Base-by-base conservation (phyloP, 2,888 invertebrate genomes). In the Priocnemis perturbator region DNA sequence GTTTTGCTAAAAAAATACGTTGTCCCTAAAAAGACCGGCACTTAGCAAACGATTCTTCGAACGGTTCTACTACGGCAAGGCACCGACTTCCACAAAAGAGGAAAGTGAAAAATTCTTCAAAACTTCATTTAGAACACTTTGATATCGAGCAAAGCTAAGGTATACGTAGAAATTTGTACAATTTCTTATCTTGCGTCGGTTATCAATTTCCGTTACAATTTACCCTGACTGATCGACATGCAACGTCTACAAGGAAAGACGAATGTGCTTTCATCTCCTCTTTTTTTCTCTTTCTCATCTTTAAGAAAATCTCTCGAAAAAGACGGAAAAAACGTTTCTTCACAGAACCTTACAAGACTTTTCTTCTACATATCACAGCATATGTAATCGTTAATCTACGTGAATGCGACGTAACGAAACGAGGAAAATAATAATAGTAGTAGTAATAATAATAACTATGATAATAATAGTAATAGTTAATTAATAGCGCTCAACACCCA, bases 341-440 rank as follows among this genome's bases (percentile, higher is more conserved):
- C n/a, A 60, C 21, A 47, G 4, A 60, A 48, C 60, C 50, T 64
- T 70, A 60, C 62, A 61, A 9, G 52, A 19, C 53, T 60, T 60
- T 48, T 78, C 60, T 53, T 77, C 70, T 67, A 76, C 58, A 68
- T 78, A 78, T 78, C 78, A 78, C 78, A 78, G 78, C 71, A 67
- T 67, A 67, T 65, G 60, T 67, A 60, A 37, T 65, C 60, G n/a
- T 62, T 53, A 64, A 58, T 68, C 59, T 17, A 47, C 37, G 37
- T 62, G 48, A 55, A 70, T 59, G 14, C 67, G 20, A 37, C 37
- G 20, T 19, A 50, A 50, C 20, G 17, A 19, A 50, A 50, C 50
- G 50, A 50, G 17, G 50, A 20, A 50, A 50, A 19, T n/a, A 50
- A 19, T 50, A 50, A 57, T 57, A 57, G 14, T 57, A 57, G 19